These are phyloP conservation scores for Brachylomia viminalis DNA, from an alignment of 2,888 invertebrate species.

Conservation along the genomic window DNA sequence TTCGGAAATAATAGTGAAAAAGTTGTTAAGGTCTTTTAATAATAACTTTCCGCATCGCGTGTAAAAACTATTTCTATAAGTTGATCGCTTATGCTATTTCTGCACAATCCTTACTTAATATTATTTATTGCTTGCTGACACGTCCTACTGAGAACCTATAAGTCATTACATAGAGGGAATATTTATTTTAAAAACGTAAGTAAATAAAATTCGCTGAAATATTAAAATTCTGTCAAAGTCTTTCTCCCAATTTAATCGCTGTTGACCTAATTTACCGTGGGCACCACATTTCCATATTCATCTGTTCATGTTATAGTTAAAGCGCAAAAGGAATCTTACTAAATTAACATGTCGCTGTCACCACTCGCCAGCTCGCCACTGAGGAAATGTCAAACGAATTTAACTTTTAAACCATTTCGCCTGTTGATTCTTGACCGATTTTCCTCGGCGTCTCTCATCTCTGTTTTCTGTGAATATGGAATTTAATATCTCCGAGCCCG, in stretches of 20 bases:
- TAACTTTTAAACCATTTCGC: conserved; percentile 58
- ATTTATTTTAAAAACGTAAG: conserved; percentile 6
- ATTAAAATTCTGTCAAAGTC: conserved; percentile 22
- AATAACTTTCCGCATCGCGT: conserved; percentile 77
- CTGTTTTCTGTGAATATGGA: conserved; percentile 52
- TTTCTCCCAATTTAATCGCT: conserved; percentile 24
- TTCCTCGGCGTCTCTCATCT: conserved; percentile 44
- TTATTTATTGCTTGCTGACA: conserved; percentile 24
- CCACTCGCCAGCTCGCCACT: conserved; percentile 38
- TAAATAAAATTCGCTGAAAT: neutral
- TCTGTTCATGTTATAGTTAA: conserved; percentile 33
- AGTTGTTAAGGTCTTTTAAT: conserved; percentile 79
- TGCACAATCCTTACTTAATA: conserved; percentile 33
- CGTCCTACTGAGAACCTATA: conserved; percentile 12
- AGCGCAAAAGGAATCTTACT: conserved; percentile 44
- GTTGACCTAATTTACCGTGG: conserved; percentile 32
- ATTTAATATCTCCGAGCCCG: conserved; percentile 41
- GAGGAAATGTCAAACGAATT: conserved; percentile 60
- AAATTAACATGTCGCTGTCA: conserved; percentile 46
- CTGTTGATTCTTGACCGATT: conserved; percentile 66
- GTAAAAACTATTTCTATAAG: conserved; percentile 62
- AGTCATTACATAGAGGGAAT: neutral
- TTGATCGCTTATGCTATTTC: conserved; percentile 48
- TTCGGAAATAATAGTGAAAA: conserved; percentile 79
- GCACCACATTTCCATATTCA: conserved; percentile 43